Base-by-base conservation (phyloP, 2,797 vertebrate species). In the Enteromius mattozi region DNA sequence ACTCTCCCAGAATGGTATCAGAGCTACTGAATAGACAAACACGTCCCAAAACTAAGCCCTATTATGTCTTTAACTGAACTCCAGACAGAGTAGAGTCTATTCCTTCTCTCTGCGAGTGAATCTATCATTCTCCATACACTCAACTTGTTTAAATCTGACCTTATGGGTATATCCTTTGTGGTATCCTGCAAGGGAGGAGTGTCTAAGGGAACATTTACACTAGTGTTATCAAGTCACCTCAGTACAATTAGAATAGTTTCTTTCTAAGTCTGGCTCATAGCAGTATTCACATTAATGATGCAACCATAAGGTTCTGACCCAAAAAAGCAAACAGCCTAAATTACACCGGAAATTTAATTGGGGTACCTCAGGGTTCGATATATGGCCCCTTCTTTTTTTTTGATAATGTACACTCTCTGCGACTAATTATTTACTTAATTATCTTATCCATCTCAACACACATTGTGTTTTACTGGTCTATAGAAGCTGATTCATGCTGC, bases 21-120 rank as follows among this genome's bases (percentile, higher is more conserved):
- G 30, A 71, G 27, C 35, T 45, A 21, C 45, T 69, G 9, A 49
- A 54, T n/a, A 21, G 71, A 56, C 51, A n/a, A 71, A 45, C 51
- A 72, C 27, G 17, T 51, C 14, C 27, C 47, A 51, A 16, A 56
- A 37, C 5, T 76, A 21, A 37, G 19, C 12, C 9, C 49, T 54
- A 63, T 30, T 42, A 37, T 63, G 76, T 63, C 51, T 61, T 77
- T 77, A 40, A 27, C n/a, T 27, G 6, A 51, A 68, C 30, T 80
- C 19, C 33, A 14, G 42, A 79, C 27, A 49, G 27, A 27, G 17
- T 19, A 24, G 19, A 40, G 51, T 24, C 13, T 76, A 40, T 61
- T 78, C 14, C 35, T 78, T 9, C 24, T 5, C 24, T 65, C 19
- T 66, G 61, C 24, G 42, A 17, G 27, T 6, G 19, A 49, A 14